Evolutionary conservation across 2,888 invertebrate species (phyloP), one percentile per base, ranked within the genome.

Genomic region (Aleiodes leptofemur): DNA sequence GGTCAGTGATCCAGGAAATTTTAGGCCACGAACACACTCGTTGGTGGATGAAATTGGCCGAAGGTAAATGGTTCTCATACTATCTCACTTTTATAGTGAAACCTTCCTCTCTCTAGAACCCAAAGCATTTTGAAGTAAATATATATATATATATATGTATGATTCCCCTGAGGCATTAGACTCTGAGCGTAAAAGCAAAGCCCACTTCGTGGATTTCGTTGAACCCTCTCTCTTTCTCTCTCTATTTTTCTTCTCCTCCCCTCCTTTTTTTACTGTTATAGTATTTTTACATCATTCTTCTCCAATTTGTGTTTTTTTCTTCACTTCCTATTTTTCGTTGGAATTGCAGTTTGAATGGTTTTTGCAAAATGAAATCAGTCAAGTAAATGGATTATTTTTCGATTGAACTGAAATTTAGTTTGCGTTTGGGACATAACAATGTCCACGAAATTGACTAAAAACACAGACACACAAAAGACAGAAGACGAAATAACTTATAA

Each of bases 381-480:
- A 53, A 34, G 31, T 69, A 69, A 53, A 16, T 31, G 53, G 51
- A 69, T 69, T 69, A 69, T 69, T 53, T 69, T 69, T 53, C 69
- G 34, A 55, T 53, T 69, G 14, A 69, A 51, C 50, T 23, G 70
- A 48, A 8, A 76, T 59, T 53, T 53, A 51, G 14, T 55, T 69
- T 16, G 51, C n/a, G 56, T 64, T 43, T 64, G 8, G 43, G 13
- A 64, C 11, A 23, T 43, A 43, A 43, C 23, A 29, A 14, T n/a
- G 14, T 16, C 5, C 4, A 64, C 23, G 16, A 64, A 23, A 64
- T 43, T 64, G 16, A 0, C 48, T 6, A 9, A 34, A 77, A 77
- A 79, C 86, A 38, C 34, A 64, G 14, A 16, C 11, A 13, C 14
- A 43, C 38, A n/a, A n/a, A n/a, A n/a, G n/a, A 38, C 38, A 38